These are phyloP conservation scores for Poeciliopsis occidentalis DNA, from an alignment of 2,113 vertebrate genomes.

Conservation along the genomic window DNA sequence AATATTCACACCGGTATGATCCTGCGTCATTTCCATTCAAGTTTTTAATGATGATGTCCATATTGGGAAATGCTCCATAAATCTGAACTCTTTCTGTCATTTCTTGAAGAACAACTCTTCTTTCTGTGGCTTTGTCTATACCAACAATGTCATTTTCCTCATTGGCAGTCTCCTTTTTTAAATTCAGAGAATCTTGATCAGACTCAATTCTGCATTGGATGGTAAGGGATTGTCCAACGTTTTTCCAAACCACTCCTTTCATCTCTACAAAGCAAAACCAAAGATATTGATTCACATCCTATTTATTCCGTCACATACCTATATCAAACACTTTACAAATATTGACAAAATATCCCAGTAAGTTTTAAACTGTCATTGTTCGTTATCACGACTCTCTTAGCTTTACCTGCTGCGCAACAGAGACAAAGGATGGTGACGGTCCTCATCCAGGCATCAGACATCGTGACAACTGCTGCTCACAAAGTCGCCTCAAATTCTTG, in stretches of 20 bases:
- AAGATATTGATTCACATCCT: fast-evolving
- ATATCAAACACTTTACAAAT: too few relatives aligned
- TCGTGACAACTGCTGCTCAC: conserved; percentile 3
- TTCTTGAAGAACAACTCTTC: fast-evolving
- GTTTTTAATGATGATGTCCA: too few relatives aligned
- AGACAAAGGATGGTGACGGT: conserved; percentile 13
- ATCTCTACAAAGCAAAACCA: background rate
- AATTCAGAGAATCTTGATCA: fast-evolving
- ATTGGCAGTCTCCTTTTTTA: conserved; percentile 20
- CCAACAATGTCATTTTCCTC: fast-evolving
- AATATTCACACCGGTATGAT: too few relatives aligned
- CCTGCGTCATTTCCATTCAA: too few relatives aligned
- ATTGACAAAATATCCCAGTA: too few relatives aligned
- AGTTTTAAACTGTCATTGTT: too few relatives aligned
- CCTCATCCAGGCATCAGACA: conserved; percentile 30
- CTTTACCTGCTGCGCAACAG: conserved; percentile 38
- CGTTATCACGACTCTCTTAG: background rate
- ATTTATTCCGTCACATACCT: too few relatives aligned
- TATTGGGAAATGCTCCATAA: too few relatives aligned
- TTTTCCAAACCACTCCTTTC: background rate
- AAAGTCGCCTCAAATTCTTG: too few relatives aligned
- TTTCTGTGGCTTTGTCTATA: fast-evolving
- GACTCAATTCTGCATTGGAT: conserved; percentile 21
- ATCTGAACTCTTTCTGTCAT: background rate
- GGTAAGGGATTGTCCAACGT: conserved; percentile 3